Conservation (phyloP, 1,140 invertebrate species). For the Theocolax elegans region DNA sequence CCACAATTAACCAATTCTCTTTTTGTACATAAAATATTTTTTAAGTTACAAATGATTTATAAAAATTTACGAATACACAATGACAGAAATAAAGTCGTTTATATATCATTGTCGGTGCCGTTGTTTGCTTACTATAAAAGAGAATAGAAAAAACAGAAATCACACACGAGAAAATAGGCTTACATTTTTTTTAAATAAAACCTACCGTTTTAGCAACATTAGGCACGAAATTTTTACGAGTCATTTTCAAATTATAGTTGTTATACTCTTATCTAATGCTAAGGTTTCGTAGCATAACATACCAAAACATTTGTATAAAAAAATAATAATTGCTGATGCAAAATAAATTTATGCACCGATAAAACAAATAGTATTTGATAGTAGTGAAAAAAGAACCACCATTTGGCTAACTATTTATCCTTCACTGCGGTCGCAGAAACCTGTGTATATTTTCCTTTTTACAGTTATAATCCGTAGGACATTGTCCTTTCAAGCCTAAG, state of each 20-base stretch:
- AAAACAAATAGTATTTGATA: constrained; percentile 32
- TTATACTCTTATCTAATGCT: constrained; percentile 35
- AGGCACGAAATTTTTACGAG: constrained; percentile 28
- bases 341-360: constrained; percentile 41
- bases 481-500: constrained; percentile 56
- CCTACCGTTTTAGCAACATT: too few relatives aligned
- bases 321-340: constrained; percentile 39
- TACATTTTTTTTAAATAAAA: too few relatives aligned
- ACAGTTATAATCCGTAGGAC: constrained; percentile 62
- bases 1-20: constrained; percentile 6
- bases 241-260: constrained; percentile 24
- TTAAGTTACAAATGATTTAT: too few relatives aligned
- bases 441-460: constrained; percentile 63
- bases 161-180: too few relatives aligned
- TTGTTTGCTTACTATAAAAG: constrained; percentile 2
- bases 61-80: not conserved
- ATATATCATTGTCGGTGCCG: constrained; percentile 25
- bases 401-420: constrained; percentile 25
- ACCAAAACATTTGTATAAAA: constrained; percentile 39
- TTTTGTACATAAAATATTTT: constrained; percentile 40
- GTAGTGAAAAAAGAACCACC: constrained; percentile 29
- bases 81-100: not conserved
- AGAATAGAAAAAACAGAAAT: too few relatives aligned
- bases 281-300: constrained; percentile 31
- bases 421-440: constrained; percentile 53